These are phyloP conservation scores for Typhlomys cinereus DNA, from an alignment of 2,113 vertebrate genomes.

Conservation along the genomic window DNA sequence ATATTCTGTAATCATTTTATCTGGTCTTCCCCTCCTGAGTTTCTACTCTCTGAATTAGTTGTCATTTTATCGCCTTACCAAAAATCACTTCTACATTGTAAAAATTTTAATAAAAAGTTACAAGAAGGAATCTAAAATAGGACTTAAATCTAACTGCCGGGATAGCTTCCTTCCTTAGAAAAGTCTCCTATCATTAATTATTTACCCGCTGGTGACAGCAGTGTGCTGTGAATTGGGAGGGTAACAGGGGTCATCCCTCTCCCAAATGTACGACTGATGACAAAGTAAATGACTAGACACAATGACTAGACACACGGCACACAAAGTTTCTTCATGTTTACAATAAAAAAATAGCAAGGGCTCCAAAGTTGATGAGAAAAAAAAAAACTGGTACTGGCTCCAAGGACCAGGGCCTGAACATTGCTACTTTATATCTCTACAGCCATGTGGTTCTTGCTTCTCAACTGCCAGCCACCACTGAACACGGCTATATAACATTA, in stretches of 20 bases:
- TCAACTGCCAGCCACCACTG: not conserved
- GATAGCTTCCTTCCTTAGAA: conserved; percentile 43
- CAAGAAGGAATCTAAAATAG: conserved; percentile 54
- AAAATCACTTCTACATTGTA: conserved; percentile 60
- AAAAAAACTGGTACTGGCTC: conserved; percentile 46
- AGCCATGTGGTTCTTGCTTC: not conserved
- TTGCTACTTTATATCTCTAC: not conserved
- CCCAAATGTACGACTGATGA: conserved; percentile 12
- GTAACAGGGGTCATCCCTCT: not conserved
- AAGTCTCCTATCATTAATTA: conserved; percentile 60
- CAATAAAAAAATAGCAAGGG: conserved; percentile 44
- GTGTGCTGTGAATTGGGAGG: conserved; percentile 5
- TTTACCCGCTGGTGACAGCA: conserved; percentile 10
- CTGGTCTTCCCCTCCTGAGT: not conserved
- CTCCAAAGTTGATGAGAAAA: conserved; percentile 15
- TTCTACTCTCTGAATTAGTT: conserved; percentile 23
- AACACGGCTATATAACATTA: not conserved
- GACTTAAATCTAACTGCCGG: conserved; percentile 51
- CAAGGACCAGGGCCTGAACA: not conserved
- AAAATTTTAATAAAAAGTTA: conserved; percentile 59
- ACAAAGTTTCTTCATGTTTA: conserved; percentile 27
- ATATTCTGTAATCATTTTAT: conserved; percentile 32
- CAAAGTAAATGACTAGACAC: not conserved
- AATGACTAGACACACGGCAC: not conserved
- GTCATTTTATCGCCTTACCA: conserved; percentile 38